Evolutionary conservation across 1,140 invertebrate species (phyloP).

Genomic region (Penaeus indicus): DNA sequence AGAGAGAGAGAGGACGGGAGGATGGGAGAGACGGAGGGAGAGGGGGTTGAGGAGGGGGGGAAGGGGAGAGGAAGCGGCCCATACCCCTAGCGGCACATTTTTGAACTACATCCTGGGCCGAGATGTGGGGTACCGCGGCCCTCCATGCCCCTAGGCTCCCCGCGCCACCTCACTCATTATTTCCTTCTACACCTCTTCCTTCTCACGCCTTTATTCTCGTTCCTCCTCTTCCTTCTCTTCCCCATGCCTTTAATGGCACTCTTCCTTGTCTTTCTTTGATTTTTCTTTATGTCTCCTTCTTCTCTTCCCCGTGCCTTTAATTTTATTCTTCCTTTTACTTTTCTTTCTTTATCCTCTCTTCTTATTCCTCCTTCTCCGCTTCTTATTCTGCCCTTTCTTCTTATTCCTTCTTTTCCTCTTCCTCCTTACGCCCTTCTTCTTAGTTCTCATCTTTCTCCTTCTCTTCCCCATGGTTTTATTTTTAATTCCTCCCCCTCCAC

Average conservation of each 20-base stretch:
- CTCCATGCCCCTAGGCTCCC: background rate
- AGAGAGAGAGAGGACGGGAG: no score
- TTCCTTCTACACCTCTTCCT: background rate
- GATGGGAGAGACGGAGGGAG: no score
- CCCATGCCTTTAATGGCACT: background rate
- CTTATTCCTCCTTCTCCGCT: background rate
- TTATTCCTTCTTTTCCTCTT: no score
- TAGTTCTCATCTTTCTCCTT: no score
- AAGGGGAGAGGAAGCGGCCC: conserved; percentile 7
- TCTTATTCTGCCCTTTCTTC: background rate
- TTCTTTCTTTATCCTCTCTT: background rate
- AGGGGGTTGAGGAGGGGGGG: background rate
- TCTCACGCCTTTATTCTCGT: background rate
- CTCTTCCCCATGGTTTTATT: no score
- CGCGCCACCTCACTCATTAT: background rate
- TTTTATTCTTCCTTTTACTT: background rate
- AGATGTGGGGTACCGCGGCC: conserved; percentile 22
- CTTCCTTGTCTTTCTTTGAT: background rate
- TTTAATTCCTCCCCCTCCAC: no score
- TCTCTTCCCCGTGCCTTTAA: background rate
- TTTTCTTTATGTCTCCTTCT: background rate
- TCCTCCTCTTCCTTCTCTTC: background rate
- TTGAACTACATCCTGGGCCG: conserved; percentile 18
- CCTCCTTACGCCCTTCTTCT: no score
- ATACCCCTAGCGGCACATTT: conserved; percentile 36